A percentile compares a stretch with the other conserved stretches of the same genome.
phyloP scores from a whole-genome alignment of 1,140 invertebrate genomes.

The Philopotamus ludificatus region DNA sequence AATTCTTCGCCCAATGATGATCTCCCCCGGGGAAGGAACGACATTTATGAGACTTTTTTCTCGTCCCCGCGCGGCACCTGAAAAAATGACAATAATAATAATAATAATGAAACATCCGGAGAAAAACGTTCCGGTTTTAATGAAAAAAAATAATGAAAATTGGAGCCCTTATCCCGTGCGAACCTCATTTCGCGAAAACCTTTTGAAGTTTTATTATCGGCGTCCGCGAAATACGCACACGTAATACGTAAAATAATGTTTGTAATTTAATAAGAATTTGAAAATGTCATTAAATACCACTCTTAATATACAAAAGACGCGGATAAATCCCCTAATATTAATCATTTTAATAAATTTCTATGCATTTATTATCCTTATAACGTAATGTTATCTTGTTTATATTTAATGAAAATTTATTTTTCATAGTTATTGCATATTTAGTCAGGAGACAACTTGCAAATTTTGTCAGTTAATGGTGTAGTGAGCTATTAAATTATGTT shows the following conservation, averaged over 20 bases:
- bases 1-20: background rate
- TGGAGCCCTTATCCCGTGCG: background rate
- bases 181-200: constrained; percentile 5
- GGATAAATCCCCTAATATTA: no score
- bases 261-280: no score
- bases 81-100: constrained; percentile 11
- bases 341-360: no score
- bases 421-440: no score
- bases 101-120: background rate
- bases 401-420: no score
- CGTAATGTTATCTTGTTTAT: no score
- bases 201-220: constrained; percentile 1
- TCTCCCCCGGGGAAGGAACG: background rate
- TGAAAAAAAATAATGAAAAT: constrained; percentile 11
- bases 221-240: background rate
- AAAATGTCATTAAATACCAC: no score
- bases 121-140: background rate
- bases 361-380: no score
- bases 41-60: background rate
- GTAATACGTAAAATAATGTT: no score
- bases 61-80: constrained; percentile 4
- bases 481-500: constrained; percentile 3
- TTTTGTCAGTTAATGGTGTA: no score
- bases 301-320: no score
- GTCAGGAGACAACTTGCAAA: no score